Percentiles rank a stretch among this genome's conserved stretches.
These are phyloP conservation scores for Drosophila baimaii DNA, from an alignment of 1,140 invertebrate genomes.

Conservation along the genomic window DNA sequence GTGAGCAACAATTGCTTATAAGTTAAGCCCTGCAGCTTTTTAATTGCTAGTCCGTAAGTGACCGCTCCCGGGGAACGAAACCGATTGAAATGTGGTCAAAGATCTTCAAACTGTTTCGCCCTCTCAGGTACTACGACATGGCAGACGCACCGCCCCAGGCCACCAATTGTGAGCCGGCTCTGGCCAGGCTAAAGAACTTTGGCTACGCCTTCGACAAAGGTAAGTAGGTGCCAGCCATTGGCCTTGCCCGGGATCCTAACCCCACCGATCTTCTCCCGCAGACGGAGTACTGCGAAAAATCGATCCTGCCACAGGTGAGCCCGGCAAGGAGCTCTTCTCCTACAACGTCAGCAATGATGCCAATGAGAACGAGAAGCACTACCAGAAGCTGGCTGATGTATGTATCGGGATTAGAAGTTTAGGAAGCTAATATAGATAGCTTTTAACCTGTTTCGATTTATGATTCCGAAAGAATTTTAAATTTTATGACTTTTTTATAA, in stretches of 20 bases:
- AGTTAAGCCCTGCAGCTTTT: neutral
- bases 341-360: constrained; percentile 87
- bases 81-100: constrained; percentile 3
- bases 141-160: neutral
- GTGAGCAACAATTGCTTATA: constrained; percentile 26
- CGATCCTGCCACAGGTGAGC: constrained; percentile 84
- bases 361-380: constrained; percentile 88
- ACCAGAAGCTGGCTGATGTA: constrained; percentile 89
- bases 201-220: constrained; percentile 76
- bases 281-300: constrained; percentile 87
- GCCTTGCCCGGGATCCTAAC: neutral
- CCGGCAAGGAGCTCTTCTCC: constrained; percentile 86
- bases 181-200: constrained; percentile 54
- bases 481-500: too few relatives aligned
- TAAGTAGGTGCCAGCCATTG: constrained; percentile 14
- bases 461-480: too few relatives aligned
- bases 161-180: constrained; percentile 48
- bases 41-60: constrained; percentile 35
- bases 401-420: constrained; percentile 6
- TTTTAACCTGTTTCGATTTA: too few relatives aligned
- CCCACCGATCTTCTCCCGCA: constrained; percentile 47
- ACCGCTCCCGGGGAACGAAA: neutral
- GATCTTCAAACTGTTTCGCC: neutral
- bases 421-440: too few relatives aligned
- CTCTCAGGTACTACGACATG: constrained; percentile 25